Base-by-base conservation (phyloP, 2,888 invertebrate genomes). In the Patella caerulea region DNA sequence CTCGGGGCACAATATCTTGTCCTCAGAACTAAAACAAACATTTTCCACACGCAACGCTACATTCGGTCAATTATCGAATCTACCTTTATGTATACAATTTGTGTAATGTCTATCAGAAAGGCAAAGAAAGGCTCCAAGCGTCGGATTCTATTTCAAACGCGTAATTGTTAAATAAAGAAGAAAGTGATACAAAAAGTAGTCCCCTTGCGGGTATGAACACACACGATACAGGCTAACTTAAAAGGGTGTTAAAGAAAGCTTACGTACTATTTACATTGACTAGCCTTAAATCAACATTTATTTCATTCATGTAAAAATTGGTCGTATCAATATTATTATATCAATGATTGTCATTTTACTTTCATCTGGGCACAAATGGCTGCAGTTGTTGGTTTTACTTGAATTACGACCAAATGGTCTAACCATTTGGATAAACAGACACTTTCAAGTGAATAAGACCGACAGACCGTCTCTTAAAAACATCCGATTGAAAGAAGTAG, bases 71-170 rank as follows among this genome's bases (percentile, higher is more conserved):
- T 24, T 65, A 65, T 65, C 14, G 65, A 65, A 65, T 65, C 14
- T 65, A 65, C 19, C 24, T 65, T 65, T 65, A 24, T 65, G 65
- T 65, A 65, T 65, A 65, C 65, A 65, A 24, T 65, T 65, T 65
- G 65, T 65, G 24, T 65, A 65, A 65, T 65, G 65, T 65, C 65
- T 65, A 65, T 65, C 65, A 65, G 65, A 65, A 65, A 65, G 65
- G 12, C 19, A 65, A 65, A 65, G 65, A 65, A 24, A 65, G 65
- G 65, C 65, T 65, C 4, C 19, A 24, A 24, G 65, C 24, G 24
- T 19, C 19, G 65, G 65, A 19, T 65, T 65, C 65, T 24, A 65
- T 65, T 65, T 65, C 65, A 65, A 65, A 24, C 65, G 24, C 65
- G 65, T 65, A 65, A 65, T 65, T 24, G 65, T 24, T 65, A 24